These are phyloP conservation scores for Galerucella pusilla DNA, from an alignment of 2,888 invertebrate genomes.

Conservation along the genomic window DNA sequence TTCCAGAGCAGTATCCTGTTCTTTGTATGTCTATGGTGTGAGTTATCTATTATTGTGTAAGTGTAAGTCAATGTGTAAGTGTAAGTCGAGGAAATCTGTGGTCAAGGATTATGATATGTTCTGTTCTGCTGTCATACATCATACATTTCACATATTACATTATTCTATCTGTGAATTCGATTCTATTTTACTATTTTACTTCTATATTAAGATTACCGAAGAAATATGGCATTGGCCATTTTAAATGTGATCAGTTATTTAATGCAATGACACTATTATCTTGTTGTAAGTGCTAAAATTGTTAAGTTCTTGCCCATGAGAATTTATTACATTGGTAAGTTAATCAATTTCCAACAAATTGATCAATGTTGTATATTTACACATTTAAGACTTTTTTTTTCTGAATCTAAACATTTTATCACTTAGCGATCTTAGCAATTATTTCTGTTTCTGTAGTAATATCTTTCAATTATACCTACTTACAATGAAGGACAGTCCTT, in stretches of 20 bases:
- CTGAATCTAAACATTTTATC: not conserved
- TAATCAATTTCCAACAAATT: not conserved
- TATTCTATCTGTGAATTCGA: not conserved
- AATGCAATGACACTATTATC: not conserved
- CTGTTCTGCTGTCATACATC: not conserved
- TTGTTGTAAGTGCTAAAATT: not conserved
- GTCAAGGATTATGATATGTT: not conserved
- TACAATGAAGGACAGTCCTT: constrained; percentile 7
- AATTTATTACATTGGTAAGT: constrained; percentile 2
- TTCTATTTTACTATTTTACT: not conserved
- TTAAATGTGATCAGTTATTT: not conserved
- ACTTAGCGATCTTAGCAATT: not conserved
- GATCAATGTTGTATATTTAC: constrained; percentile 1
- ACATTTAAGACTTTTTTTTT: not conserved
- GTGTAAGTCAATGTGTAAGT: not conserved
- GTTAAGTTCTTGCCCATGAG: constrained; percentile 1
- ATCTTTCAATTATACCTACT: constrained; percentile 2
- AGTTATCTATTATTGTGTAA: not conserved
- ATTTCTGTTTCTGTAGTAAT: not conserved
- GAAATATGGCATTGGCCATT: not conserved
- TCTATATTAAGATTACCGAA: not conserved
- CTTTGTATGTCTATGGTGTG: no score
- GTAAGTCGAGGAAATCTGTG: no score
- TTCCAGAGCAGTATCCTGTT: not conserved
- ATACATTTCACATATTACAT: not conserved